Evolutionary conservation across 2,888 invertebrate genomes (phyloP).

Genomic region (Mesoligia furuncula): DNA sequence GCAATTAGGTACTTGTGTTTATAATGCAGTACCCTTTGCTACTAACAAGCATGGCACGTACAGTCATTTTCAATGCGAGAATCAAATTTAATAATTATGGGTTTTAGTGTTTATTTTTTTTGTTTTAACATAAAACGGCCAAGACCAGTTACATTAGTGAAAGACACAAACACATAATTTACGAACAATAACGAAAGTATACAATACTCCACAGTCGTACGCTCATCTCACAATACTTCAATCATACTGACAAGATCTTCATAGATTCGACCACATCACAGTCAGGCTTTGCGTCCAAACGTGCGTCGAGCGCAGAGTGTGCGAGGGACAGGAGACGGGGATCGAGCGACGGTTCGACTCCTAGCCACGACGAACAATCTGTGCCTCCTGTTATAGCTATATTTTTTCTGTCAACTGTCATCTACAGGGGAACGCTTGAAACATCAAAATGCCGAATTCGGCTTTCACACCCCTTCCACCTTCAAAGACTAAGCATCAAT

Average conservation of each 20-base stretch:
- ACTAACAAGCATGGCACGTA: background rate
- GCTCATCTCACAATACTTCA: background rate
- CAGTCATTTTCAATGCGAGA: background rate
- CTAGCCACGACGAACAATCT: too few species aligned
- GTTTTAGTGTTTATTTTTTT: background rate
- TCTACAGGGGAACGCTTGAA: background rate
- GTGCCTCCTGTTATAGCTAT: too few species aligned
- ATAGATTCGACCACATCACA: too few species aligned
- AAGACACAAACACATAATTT: background rate
- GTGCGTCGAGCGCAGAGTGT: background rate
- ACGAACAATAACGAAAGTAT: background rate
- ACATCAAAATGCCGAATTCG: background rate
- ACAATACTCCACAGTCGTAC: background rate
- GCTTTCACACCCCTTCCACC: background rate
- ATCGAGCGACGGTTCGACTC: too few species aligned
- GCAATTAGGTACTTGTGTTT: background rate
- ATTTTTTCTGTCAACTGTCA: background rate
- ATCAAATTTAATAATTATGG: background rate
- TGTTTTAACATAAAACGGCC: background rate
- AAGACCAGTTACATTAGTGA: background rate
- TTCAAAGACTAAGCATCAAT: slow-evolving; percentile 23
- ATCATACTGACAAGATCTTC: too few species aligned
- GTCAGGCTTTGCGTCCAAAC: too few species aligned
- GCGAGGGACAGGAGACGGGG: background rate
- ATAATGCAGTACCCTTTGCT: background rate